phyloP scores from a whole-genome alignment of 2,888 invertebrate genomes.

The Octodonta nipae region DNA sequence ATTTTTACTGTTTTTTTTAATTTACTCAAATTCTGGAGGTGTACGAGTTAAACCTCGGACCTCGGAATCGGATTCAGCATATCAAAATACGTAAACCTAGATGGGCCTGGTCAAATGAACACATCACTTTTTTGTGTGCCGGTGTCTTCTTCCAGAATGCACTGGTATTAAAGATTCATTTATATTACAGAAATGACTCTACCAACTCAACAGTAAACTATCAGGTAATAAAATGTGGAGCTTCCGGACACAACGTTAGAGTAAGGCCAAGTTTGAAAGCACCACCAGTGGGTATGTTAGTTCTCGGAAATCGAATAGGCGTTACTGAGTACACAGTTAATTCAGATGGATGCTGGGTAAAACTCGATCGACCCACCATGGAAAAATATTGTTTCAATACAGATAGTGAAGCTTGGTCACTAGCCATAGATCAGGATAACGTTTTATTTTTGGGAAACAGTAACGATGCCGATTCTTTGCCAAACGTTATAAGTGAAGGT shows the following conservation, averaged over 20 bases:
- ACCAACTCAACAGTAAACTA: conserved; percentile 35
- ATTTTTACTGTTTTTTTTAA: too few relatives aligned
- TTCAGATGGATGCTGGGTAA: conserved; percentile 53
- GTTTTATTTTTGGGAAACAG: conserved; percentile 50
- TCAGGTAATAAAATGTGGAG: conserved; percentile 59
- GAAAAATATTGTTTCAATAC: conserved; percentile 53
- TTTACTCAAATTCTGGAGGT: too few relatives aligned
- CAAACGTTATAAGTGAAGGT: conserved; percentile 17
- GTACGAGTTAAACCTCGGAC: too few relatives aligned
- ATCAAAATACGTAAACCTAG: too few relatives aligned
- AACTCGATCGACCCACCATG: conserved; percentile 46
- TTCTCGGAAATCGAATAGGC: conserved; percentile 50
- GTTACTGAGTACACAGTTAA: conserved; percentile 52
- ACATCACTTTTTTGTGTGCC: too few relatives aligned
- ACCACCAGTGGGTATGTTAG: conserved; percentile 51
- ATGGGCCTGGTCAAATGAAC: too few relatives aligned
- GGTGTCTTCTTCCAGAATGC: too few relatives aligned
- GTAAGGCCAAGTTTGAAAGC: conserved; percentile 54
- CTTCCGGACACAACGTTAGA: conserved; percentile 62
- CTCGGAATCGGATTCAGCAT: too few relatives aligned
- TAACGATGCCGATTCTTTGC: conserved; percentile 18
- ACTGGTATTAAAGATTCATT: not conserved
- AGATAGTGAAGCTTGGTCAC: conserved; percentile 59
- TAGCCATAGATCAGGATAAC: conserved; percentile 50
- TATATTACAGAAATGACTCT: conserved; percentile 10